Conservation (phyloP, 2,113 vertebrate species). For the Mixornis gularis region DNA sequence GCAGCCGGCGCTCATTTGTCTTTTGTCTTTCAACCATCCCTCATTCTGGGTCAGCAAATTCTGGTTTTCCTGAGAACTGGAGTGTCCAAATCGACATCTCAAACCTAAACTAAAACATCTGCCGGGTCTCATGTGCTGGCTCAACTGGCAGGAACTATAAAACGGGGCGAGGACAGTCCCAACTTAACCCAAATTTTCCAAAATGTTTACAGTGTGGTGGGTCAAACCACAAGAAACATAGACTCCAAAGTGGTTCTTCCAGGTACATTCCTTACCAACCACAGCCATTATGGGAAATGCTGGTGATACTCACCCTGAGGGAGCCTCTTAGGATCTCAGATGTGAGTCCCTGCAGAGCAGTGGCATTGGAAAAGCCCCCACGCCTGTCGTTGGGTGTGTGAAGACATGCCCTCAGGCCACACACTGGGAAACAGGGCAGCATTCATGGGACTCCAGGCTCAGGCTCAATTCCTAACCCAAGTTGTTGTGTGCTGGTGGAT, state of each 20-base stretch:
- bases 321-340: not conserved
- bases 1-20: conserved; percentile 8
- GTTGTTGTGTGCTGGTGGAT: not conserved
- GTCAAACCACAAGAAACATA: not conserved
- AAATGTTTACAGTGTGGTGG: not conserved
- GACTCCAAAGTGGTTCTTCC: not conserved
- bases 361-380: rapidly evolving
- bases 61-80: conserved; percentile 6
- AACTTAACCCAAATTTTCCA: not conserved
- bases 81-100: conserved; percentile 31
- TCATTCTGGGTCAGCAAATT: conserved; percentile 36
- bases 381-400: not conserved
- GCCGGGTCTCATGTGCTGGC: not conserved
- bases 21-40: conserved; percentile 37
- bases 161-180: not conserved
- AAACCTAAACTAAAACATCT: conserved; percentile 29
- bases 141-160: not conserved
- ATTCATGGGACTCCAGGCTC: not conserved
- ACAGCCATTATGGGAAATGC: not conserved
- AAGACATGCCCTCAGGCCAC: not conserved
- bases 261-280: not conserved
- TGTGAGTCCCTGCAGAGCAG: not conserved
- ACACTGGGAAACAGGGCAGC: not conserved
- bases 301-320: not conserved
- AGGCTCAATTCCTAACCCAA: not conserved